Conservation (phyloP, 2,797 vertebrate genomes). For the Simalia tracyae region DNA sequence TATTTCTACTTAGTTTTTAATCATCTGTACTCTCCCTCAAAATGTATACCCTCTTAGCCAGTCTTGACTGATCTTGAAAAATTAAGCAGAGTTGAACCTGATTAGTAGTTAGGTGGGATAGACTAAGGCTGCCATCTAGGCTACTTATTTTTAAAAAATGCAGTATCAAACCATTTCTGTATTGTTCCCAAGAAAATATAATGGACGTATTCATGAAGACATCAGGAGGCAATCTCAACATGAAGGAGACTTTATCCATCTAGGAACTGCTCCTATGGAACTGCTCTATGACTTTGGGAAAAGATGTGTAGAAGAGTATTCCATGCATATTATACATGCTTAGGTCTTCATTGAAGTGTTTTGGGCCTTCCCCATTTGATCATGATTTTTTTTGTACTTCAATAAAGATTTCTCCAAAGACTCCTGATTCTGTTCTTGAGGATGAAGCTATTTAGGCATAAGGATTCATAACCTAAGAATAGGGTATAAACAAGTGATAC, state of each 20-base stretch:
- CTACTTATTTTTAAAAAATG: neutral
- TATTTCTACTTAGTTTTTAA: neutral
- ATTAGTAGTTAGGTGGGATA: neutral
- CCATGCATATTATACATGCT: neutral
- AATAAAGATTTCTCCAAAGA: neutral
- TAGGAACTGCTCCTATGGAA: neutral
- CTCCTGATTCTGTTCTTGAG: neutral
- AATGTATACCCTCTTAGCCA: neutral
- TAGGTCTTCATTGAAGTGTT: neutral
- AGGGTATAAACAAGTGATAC: neutral
- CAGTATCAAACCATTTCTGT: neutral
- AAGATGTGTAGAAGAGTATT: neutral
- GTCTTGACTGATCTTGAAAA: neutral
- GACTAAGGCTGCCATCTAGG: neutral
- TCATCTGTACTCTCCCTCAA: neutral
- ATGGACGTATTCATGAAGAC: neutral
- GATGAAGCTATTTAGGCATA: neutral
- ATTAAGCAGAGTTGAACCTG: neutral
- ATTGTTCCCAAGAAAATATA: neutral
- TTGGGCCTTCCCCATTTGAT: neutral
- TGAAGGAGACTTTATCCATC: neutral
- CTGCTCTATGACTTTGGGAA: neutral
- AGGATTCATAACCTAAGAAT: neutral
- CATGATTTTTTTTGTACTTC: neutral
- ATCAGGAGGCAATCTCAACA: neutral